Evolutionary conservation across 2,888 invertebrate species (phyloP), one percentile per base, ranked within the genome.

Genomic region (Pimpla rufipes): DNA sequence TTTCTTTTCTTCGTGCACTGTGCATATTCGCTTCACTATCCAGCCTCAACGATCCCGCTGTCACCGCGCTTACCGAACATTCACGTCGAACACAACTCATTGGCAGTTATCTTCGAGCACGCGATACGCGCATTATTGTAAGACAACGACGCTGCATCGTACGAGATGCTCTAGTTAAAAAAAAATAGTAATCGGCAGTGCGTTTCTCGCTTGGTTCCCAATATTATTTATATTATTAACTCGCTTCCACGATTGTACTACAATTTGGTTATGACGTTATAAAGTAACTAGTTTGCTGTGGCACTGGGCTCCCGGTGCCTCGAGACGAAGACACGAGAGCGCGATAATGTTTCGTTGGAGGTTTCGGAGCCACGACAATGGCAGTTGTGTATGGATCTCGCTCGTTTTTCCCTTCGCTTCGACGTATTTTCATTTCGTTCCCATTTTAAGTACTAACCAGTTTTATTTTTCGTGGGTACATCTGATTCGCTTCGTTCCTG

Each of bases 231-330:
- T 87, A 88, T 88, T 88, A 71, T 62, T 62, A 62, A 88, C 52
- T 89, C 85, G 84, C 82, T 81, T 81, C 66, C 87, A 90, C 90
- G 83, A 87, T 91, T 92, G 92, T 92, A 91, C 91, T 92, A 92
- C 85, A 90, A 91, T 92, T 92, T 91, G 92, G 91, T 91, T 90
- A 90, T 85, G 89, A 90, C 87, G 87, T 87, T 90, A 86, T 87
- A 81, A 86, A 88, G 87, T 89, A 91, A 90, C 89, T 90, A 89
- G 83, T 87, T 87, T 85, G 81, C 74, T 85, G 81, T 89, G 89
- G 89, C 91, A 89, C 87, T 89, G 87, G 86, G 84, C 88, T 87
- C 81, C 70, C 45, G 55, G 4, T 37, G 16, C 21, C 42, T 59
- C 57, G 42, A 67, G 29, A 40, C 42, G 13, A 55, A 5, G 67